Conservation (phyloP, 2,113 vertebrate species). For the Boleophthalmus pectinirostris region DNA sequence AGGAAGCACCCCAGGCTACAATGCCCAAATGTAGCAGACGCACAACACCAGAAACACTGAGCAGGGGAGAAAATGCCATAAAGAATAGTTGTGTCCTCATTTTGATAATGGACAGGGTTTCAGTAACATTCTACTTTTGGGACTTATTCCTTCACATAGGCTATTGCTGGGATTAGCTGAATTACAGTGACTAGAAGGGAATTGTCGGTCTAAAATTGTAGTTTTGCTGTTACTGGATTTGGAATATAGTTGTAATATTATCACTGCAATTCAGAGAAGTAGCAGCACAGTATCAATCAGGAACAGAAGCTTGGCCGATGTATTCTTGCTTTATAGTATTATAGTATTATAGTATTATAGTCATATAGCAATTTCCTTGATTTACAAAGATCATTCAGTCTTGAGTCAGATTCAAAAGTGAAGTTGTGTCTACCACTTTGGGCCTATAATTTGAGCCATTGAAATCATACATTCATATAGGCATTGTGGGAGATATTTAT, state of each 20-base stretch:
- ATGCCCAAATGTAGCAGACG: constrained; percentile 19
- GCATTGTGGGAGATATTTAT: no score
- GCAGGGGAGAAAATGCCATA: constrained; percentile 6
- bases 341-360: no score
- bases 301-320: no score
- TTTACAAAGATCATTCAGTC: no score
- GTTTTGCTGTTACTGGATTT: no score
- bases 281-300: no score
- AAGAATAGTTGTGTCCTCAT: background rate
- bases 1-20: constrained; percentile 26
- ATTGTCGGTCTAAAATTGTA: no score
- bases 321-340: no score
- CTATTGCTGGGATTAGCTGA: background rate
- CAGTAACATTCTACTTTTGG: background rate
- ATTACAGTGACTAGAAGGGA: background rate
- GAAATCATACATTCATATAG: background rate
- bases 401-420: background rate
- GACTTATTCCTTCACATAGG: background rate
- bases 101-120: background rate
- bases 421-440: background rate
- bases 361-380: no score
- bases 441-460: background rate
- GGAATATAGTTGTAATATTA: no score
- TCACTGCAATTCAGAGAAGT: no score
- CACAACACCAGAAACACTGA: constrained; percentile 11